Evolutionary conservation across 2,888 invertebrate species (phyloP).

Genomic region (Hypena proboscidalis): DNA sequence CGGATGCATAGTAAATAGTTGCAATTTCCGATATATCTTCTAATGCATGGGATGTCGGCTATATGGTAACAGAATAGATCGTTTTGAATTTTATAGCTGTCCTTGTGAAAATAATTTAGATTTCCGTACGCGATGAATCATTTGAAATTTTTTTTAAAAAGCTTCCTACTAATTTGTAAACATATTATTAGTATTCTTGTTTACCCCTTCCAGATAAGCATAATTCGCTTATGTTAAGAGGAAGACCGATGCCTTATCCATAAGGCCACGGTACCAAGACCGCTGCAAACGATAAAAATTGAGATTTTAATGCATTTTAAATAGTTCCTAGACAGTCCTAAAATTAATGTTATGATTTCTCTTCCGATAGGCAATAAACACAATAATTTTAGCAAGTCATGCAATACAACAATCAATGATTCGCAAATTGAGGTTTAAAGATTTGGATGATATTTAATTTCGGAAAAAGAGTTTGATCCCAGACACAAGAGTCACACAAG

Average conservation of each 20-base stretch:
- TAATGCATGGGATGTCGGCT: constrained; percentile 65
- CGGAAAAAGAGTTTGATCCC: constrained; percentile 10
- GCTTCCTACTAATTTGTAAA: no score
- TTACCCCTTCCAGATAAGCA: no score
- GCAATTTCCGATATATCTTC: constrained; percentile 78
- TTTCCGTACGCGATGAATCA: constrained; percentile 16
- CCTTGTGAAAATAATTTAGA: constrained; percentile 29
- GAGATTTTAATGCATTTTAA: no score
- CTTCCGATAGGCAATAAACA: no score
- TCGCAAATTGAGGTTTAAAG: not conserved
- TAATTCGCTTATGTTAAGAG: no score
- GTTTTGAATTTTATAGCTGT: constrained; percentile 47
- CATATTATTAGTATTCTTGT: no score
- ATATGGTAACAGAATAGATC: constrained; percentile 47
- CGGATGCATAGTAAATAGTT: constrained; percentile 77
- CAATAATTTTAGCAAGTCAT: no score
- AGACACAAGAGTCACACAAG: constrained; percentile 28
- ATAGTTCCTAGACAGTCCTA: constrained; percentile 6
- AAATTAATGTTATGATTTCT: not conserved
- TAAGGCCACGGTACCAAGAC: no score
- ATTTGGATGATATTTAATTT: constrained; percentile 3
- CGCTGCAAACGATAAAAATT: no score
- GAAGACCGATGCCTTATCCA: no score
- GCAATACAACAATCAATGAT: no score
- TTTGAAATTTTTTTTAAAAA: constrained; percentile 10